Evolutionary conservation across 1,140 invertebrate genomes (phyloP).

Genomic region (Drosophila repletoides): DNA sequence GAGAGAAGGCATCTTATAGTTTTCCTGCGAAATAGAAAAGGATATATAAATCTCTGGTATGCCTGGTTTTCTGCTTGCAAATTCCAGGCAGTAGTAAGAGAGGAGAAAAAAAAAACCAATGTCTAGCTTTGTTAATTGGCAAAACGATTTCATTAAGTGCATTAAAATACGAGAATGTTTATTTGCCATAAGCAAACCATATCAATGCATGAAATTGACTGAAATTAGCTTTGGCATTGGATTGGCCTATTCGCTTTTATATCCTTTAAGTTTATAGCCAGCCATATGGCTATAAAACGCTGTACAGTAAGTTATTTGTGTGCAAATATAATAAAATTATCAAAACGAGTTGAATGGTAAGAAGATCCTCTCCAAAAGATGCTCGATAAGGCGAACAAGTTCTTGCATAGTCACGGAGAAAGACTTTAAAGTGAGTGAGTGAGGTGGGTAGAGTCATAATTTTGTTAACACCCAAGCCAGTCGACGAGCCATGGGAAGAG

Average conservation of each 20-base stretch:
- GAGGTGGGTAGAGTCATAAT: constrained; percentile 57
- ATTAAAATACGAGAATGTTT: constrained; percentile 39
- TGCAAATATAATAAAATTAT: constrained; percentile 78
- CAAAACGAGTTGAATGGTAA: constrained; percentile 63
- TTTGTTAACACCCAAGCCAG: constrained; percentile 70
- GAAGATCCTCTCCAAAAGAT: constrained; percentile 47
- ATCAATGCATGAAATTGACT: constrained; percentile 54
- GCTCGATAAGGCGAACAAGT: constrained; percentile 50
- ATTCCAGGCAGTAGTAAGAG: too few relatives aligned
- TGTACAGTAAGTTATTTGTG: constrained; percentile 61
- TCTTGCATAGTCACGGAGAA: not conserved
- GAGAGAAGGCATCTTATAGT: too few relatives aligned
- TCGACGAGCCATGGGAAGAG: constrained; percentile 27
- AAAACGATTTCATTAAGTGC: constrained; percentile 52
- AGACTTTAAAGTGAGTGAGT: constrained; percentile 16
- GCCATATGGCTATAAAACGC: constrained; percentile 47
- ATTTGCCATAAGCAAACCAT: constrained; percentile 41
- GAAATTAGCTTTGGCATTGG: constrained; percentile 44
- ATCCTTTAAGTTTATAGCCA: constrained; percentile 13
- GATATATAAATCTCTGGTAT: too few relatives aligned
- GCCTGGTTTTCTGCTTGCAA: too few relatives aligned
- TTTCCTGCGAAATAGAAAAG: too few relatives aligned
- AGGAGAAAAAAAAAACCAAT: constrained; percentile 13
- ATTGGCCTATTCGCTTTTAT: too few relatives aligned
- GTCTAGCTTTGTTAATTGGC: constrained; percentile 3